Evolutionary conservation across 2,888 invertebrate species (phyloP), one percentile per base, ranked within the genome.

Genomic region (Catocala sponsa): DNA sequence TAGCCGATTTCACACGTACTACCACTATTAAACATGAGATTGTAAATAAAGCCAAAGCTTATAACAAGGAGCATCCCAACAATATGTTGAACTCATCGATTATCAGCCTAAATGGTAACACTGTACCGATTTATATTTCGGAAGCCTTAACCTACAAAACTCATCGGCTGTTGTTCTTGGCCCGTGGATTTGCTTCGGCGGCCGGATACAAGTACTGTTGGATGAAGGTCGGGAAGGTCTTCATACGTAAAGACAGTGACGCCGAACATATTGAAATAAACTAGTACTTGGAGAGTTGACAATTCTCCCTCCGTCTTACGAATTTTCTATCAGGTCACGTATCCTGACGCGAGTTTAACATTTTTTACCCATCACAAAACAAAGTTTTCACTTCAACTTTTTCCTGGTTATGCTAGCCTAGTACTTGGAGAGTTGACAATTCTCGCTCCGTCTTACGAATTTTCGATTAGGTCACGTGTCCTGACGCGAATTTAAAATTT

Each of bases 211-310:
- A 43, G 2, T 43, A 43, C 43, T 43, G 43, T 43, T 43, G 43
- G 43, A 43, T 12, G 11, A 43, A n/a, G 11, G 6, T 5, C 0
- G 43, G 43, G 11, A 43, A 43, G 11, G 43, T 43, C 43, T n/a
- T 43, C 43, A 43, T 43, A 43, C 43, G 43, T 43, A 43, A 43
- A 43, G n/a, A 43, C 43, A 43, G 43, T 43, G 43, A 43, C 12
- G 9, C 43, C 43, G 43, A 7, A 43, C 43, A 43, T n/a, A 43
- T 43, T 11, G 6, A 43, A n/a, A n/a, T 43, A 43, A 43, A n/a
- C n/a, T n/a, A n/a, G n/a, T n/a, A n/a, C n/a, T n/a, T n/a, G n/a
- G n/a, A n/a, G n/a, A n/a, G n/a, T n/a, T n/a, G n/a, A n/a, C n/a
- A n/a, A n/a, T n/a, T n/a, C n/a, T n/a, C n/a, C n/a, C n/a, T n/a